These are phyloP conservation scores for Planiliza haematocheilus DNA, from an alignment of 2,113 vertebrate genomes.

Conservation along the genomic window DNA sequence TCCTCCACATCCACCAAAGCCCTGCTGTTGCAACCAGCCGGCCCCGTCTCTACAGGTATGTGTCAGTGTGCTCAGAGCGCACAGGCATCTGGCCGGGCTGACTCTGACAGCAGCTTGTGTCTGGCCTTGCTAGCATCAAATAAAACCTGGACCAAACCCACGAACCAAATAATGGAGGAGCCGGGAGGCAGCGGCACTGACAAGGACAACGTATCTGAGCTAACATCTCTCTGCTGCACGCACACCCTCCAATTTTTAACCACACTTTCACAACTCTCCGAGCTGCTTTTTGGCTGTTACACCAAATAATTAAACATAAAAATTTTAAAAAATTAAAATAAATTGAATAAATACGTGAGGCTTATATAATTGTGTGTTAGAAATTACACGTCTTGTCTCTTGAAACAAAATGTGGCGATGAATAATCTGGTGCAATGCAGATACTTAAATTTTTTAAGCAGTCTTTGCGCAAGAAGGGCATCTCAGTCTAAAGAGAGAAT, in stretches of 20 bases:
- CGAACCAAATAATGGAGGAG: constrained; percentile 62
- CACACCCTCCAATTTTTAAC: constrained; percentile 33
- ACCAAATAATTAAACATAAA: neutral
- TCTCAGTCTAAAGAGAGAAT: constrained; percentile 57
- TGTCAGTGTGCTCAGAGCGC: constrained; percentile 69
- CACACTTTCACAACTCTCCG: constrained; percentile 32
- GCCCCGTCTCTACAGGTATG: constrained; percentile 68
- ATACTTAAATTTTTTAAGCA: constrained; percentile 79
- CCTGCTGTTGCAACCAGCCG: constrained; percentile 65
- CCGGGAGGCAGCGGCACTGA: constrained; percentile 59
- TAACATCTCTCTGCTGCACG: constrained; percentile 55
- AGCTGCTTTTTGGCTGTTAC: constrained; percentile 54
- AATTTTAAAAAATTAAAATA: no score
- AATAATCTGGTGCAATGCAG: constrained; percentile 82
- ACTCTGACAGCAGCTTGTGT: constrained; percentile 74
- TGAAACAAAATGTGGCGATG: constrained; percentile 64
- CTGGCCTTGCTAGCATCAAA: constrained; percentile 72
- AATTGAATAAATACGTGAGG: constrained; percentile 58
- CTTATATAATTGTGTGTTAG: constrained; percentile 74
- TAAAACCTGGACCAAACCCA: constrained; percentile 66
- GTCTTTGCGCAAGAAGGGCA: constrained; percentile 71
- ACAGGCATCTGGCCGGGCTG: constrained; percentile 63
- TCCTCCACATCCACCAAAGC: constrained; percentile 48
- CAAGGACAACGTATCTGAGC: constrained; percentile 63
- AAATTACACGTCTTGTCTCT: constrained; percentile 75